Percentiles rank a stretch among this genome's conserved stretches.
phyloP scores from a whole-genome alignment of 37 sponge, comb jelly and placozoan genomes.

The Spongia lamella region DNA sequence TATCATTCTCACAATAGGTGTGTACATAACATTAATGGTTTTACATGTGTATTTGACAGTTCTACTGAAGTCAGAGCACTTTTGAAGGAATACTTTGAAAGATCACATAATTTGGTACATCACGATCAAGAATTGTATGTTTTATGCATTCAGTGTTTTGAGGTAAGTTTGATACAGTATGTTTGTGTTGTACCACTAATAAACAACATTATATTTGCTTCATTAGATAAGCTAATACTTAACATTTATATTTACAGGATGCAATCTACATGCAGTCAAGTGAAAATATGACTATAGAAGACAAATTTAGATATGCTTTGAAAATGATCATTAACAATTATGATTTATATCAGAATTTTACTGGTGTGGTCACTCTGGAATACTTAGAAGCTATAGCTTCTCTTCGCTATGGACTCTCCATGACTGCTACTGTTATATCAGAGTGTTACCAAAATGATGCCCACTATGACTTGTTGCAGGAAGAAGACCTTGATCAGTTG shows the following conservation, averaged over 20 bases:
- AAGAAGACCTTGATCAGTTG: no score
- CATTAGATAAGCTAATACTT: no score
- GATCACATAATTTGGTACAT: slow-evolving; percentile 16
- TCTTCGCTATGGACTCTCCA: slow-evolving; percentile 44
- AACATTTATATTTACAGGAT: slow-evolving; percentile 29
- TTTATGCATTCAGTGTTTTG: slow-evolving; percentile 74
- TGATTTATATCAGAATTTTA: not conserved
- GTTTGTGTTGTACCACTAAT: no score
- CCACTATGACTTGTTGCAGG: no score
- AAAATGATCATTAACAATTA: slow-evolving; percentile 3
- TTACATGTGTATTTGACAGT: slow-evolving; percentile 15
- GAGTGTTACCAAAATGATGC: no score
- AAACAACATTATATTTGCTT: no score
- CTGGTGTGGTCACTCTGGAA: not conserved
- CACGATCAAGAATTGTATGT: slow-evolving; percentile 45
- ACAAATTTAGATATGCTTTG: not conserved
- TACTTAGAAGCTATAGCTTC: slow-evolving; percentile 55
- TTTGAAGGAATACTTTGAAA: slow-evolving; percentile 46
- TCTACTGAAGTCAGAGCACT: slow-evolving; percentile 38
- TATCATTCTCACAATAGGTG: no score
- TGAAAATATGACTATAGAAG: not conserved
- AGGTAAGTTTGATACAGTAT: slow-evolving; percentile 23
- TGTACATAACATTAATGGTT: no score
- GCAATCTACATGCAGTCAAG: slow-evolving; percentile 44
- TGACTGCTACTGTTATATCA: slow-evolving; percentile 29